phyloP scores from a whole-genome alignment of 92 coral and sea anemone genomes.

The Porites divaricata region DNA sequence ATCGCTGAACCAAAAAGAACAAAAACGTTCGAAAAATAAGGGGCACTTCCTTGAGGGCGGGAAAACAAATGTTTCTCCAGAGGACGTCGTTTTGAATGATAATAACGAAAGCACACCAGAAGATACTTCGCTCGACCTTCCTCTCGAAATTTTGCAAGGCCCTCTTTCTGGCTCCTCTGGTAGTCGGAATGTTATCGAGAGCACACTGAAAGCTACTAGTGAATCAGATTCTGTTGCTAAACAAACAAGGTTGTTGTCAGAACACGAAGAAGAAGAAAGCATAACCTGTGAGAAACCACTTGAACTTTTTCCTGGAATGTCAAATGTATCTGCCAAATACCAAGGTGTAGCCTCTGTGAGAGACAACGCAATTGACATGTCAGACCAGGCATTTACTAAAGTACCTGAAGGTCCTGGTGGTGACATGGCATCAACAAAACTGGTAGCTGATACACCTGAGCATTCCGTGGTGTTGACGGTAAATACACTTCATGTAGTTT shows the following conservation, averaged over 20 bases:
- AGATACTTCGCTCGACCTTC: too few species aligned
- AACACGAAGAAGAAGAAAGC: not conserved
- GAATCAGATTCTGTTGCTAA: not conserved
- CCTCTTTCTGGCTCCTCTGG: not conserved
- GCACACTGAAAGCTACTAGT: too few species aligned
- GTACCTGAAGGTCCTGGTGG: not conserved
- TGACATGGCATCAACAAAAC: not conserved
- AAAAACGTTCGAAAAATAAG: too few species aligned
- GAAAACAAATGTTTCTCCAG: too few species aligned
- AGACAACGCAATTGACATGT: not conserved
- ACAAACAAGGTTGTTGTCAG: not conserved
- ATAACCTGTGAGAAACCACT: not conserved
- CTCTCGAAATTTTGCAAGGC: not conserved
- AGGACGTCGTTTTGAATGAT: not conserved
- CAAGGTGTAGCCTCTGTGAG: not conserved
- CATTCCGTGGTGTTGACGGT: not conserved
- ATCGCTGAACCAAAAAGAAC: too few species aligned
- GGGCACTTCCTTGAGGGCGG: too few species aligned
- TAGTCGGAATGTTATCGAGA: not conserved
- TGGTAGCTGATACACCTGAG: not conserved
- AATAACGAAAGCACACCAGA: not conserved
- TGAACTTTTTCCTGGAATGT: not conserved
- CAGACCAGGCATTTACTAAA: too few species aligned
- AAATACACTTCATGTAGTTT: not conserved
- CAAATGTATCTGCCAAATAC: not conserved